These are phyloP conservation scores for human (Homo sapiens) DNA, from an alignment of 2,113 vertebrate species.

Conservation along the genomic window GRCh38 chr1:64839501-64840000, in stretches of 20 bases:
- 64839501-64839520: neutral
- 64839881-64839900: neutral
- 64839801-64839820: neutral
- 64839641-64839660: conserved; percentile 96
- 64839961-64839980: neutral
- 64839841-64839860: neutral
- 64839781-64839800: conserved; percentile 97
- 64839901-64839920: neutral
- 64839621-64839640: conserved; percentile 99
- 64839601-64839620: conserved; percentile 97
- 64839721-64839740: conserved; percentile 98
- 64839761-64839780: conserved; percentile 98
- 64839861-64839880: neutral
- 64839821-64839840: neutral
- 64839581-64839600: neutral
- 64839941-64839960: neutral
- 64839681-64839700: conserved; percentile 93
- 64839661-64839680: conserved; percentile 96
- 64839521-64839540: too few relatives aligned
- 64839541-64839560: neutral
- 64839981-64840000: neutral
- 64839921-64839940: neutral
- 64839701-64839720: conserved; percentile 95
- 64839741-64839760: conserved; percentile 94
- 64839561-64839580: neutral